Evolutionary conservation across 2,113 vertebrate genomes (phyloP), one percentile per base, ranked within the genome.

Genomic region (Noctilio leporinus): DNA sequence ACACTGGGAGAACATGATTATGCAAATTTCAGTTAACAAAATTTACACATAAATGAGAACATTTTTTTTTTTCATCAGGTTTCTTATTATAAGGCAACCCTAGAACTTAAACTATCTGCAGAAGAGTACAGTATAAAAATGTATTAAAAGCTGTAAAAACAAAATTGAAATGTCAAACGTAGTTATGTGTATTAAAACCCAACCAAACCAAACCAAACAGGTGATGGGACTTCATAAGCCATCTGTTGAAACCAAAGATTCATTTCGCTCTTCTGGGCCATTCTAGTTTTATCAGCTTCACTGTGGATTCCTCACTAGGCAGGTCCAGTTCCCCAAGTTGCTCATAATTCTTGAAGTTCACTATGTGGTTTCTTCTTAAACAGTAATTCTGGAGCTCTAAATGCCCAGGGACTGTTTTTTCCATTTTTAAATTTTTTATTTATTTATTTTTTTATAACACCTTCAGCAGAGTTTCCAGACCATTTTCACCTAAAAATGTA

Each of bases 21-120:
- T 98, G 98, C 86, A 98, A 96, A 98, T 97, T 84, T 94, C 49
- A 97, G 97, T 98, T 98, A 98, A 98, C 96, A 97, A 96, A 98
- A 98, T 98, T 98, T 98, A 98, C 98, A 98, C 98, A 98, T 98
- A 98, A 98, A 98, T 98, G 97, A 98, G 97, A 98, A 98, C 97
- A 88, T 95, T 98, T 97, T 97, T 49, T 49, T 97, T 97, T 24
- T 84, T 97, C 96, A 97, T 97, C 95, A 94, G n/a, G 0, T 92
- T 97, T 98, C 94, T 97, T 98, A 97, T 98, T 98, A 98, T 96
- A 98, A 97, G 95, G 95, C 98, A 98, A 98, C 97, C 97, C 93
- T 96, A 91, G 86, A 93, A 98, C 98, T 97, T 98, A 98, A 98
- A 98, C 98, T 98, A 98, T 97, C 95, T 98, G 97, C 95, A 96